These are phyloP conservation scores for Amazona vittata DNA, from an alignment of 2,113 vertebrate genomes.

Conservation along the genomic window DNA sequence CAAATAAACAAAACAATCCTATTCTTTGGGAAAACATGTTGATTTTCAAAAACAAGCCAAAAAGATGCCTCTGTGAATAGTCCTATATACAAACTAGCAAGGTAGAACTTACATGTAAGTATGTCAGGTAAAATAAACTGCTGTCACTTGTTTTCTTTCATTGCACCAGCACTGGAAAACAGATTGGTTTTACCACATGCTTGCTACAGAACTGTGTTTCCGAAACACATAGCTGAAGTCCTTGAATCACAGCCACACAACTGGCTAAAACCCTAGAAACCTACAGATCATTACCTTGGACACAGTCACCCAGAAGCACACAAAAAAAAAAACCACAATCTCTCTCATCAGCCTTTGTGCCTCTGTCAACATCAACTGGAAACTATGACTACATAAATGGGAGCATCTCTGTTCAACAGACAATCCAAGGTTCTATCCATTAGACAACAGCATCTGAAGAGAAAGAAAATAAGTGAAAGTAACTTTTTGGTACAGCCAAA, in stretches of 20 bases:
- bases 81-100: not conserved
- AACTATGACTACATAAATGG: not conserved
- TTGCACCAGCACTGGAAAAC: slow-evolving; percentile 24
- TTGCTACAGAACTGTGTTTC: slow-evolving; percentile 44
- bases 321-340: not conserved
- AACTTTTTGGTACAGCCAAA: not conserved
- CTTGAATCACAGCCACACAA: slow-evolving; percentile 62
- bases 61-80: slow-evolving; percentile 2
- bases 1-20: slow-evolving; percentile 41
- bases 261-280: slow-evolving; percentile 56
- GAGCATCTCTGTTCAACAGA: not conserved
- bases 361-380: not conserved
- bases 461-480: not conserved
- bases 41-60: slow-evolving; percentile 14
- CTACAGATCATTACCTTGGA: slow-evolving; percentile 38
- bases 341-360: not conserved
- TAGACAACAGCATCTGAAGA: not conserved
- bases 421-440: not conserved
- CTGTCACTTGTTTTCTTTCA: not conserved
- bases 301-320: not conserved
- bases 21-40: not conserved
- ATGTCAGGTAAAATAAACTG: slow-evolving; percentile 1
- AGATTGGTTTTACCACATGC: slow-evolving; percentile 47
- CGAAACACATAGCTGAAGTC: slow-evolving; percentile 53
- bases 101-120: slow-evolving; percentile 5